Evolutionary conservation across 2,888 invertebrate species (phyloP).

Genomic region (Prosapia bicincta): DNA sequence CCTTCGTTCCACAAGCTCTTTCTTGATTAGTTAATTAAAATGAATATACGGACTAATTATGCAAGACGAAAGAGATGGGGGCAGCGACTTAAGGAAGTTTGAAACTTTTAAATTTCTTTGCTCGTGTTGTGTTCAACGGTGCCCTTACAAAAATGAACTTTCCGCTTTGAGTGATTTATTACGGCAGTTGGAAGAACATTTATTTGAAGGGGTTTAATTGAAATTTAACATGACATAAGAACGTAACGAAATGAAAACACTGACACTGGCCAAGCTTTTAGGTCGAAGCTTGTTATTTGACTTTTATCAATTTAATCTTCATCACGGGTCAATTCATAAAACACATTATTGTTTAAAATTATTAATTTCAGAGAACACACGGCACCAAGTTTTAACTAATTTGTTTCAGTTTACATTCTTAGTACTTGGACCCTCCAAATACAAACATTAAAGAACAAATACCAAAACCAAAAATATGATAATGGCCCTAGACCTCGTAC

Average conservation of each 20-base stretch:
- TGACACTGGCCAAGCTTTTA: neutral
- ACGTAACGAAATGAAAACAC: neutral
- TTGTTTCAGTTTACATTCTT: too few relatives aligned
- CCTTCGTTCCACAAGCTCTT: neutral
- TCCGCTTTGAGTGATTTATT: neutral
- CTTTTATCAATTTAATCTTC: too few relatives aligned
- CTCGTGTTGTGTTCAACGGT: neutral
- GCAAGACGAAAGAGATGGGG: neutral
- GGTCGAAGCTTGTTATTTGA: too few relatives aligned
- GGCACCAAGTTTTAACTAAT: too few relatives aligned
- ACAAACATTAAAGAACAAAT: too few relatives aligned
- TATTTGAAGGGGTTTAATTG: neutral
- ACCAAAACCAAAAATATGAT: too few relatives aligned
- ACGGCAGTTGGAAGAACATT: neutral
- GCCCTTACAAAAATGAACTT: neutral
- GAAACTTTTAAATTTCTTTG: neutral
- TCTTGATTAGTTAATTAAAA: conserved; percentile 2
- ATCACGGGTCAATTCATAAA: too few relatives aligned
- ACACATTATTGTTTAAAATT: too few relatives aligned
- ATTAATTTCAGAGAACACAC: too few relatives aligned
- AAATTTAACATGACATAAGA: neutral
- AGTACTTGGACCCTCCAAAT: too few relatives aligned
- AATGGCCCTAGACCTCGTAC: too few relatives aligned
- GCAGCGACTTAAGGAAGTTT: neutral
- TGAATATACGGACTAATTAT: conserved; percentile 2